phyloP scores from a whole-genome alignment of 2,888 invertebrate species.

The Conus canariensis region DNA sequence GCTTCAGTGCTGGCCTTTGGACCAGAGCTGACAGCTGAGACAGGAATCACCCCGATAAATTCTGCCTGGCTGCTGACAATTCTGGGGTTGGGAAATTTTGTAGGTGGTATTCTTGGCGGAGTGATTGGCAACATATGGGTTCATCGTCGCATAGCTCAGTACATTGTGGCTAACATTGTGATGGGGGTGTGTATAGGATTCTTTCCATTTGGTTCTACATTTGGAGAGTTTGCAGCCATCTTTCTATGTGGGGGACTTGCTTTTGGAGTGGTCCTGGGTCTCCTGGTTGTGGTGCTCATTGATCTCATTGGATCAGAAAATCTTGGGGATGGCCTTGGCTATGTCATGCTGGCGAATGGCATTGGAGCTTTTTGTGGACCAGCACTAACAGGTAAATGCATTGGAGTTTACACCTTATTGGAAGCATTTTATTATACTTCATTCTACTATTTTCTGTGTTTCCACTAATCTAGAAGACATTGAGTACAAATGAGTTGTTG shows the following conservation, averaged over 20 bases:
- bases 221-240: constrained; percentile 39
- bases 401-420: not conserved
- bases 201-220: constrained; percentile 48
- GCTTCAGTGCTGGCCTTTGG: constrained; percentile 62
- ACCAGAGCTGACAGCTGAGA: constrained; percentile 62
- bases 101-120: constrained; percentile 68
- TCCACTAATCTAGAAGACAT: too few relatives aligned
- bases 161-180: constrained; percentile 59
- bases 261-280: constrained; percentile 68
- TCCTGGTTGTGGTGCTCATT: constrained; percentile 66
- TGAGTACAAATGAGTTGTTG: too few relatives aligned
- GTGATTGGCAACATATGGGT: constrained; percentile 62
- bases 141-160: constrained; percentile 59
- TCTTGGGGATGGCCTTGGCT: constrained; percentile 69
- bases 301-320: constrained; percentile 66
- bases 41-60: constrained; percentile 57
- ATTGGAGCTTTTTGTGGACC: constrained; percentile 67
- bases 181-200: constrained; percentile 57
- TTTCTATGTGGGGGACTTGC: constrained; percentile 58
- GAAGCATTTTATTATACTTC: too few relatives aligned
- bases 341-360: constrained; percentile 71
- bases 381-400: constrained; percentile 61
- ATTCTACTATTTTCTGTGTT: too few relatives aligned
- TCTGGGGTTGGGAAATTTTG: constrained; percentile 60
- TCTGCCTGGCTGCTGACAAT: constrained; percentile 59